Conservation (phyloP, 2,888 invertebrate species). For the Crematogaster levior region DNA sequence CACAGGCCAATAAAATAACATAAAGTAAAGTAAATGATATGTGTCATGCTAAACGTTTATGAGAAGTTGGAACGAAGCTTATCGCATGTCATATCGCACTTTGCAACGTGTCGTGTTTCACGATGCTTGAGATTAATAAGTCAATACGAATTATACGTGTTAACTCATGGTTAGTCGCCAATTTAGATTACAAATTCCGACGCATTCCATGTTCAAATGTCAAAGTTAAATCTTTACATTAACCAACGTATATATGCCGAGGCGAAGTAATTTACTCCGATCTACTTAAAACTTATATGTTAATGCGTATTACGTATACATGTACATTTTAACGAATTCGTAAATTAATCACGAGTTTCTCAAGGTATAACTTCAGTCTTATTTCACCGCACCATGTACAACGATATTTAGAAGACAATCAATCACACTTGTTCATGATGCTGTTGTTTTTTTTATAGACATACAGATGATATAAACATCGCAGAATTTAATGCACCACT, state of each 20-base stretch:
- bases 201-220: not conserved
- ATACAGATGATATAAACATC: not conserved
- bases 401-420: not conserved
- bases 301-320: not conserved
- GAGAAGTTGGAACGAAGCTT: conserved; percentile 20
- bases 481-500: not conserved
- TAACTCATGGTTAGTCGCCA: conserved; percentile 15
- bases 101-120: conserved; percentile 33
- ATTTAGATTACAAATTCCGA: conserved; percentile 24
- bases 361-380: not conserved
- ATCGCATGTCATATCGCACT: conserved; percentile 25
- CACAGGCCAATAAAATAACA: not conserved
- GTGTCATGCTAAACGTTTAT: conserved; percentile 18
- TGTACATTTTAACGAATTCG: not conserved
- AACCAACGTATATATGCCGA: not conserved
- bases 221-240: conserved; percentile 22
- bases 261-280: not conserved
- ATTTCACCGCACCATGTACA: not conserved
- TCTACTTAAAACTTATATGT: conserved; percentile 1
- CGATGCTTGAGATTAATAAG: conserved; percentile 44
- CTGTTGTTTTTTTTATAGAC: conserved; percentile 1
- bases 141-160: conserved; percentile 42
- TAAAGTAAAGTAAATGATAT: conserved; percentile 4
- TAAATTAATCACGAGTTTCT: conserved; percentile 7
- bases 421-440: not conserved